phyloP scores from a whole-genome alignment of 2,888 invertebrate genomes.

The Branchellion lobata region DNA sequence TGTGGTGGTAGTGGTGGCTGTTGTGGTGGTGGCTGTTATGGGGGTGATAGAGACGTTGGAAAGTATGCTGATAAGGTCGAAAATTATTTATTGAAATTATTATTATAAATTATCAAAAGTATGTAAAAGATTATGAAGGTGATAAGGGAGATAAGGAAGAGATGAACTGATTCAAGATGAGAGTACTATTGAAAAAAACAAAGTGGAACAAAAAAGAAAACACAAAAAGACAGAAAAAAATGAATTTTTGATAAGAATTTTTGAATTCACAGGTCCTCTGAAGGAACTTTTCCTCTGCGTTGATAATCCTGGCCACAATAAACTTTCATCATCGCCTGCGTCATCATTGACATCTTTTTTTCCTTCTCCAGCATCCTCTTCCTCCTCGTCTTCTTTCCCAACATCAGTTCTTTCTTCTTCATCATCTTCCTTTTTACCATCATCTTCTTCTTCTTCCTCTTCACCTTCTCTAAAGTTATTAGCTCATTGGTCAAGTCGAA shows the following conservation, averaged over 20 bases:
- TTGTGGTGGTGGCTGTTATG: no score
- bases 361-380: background rate
- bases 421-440: background rate
- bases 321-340: background rate
- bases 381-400: background rate
- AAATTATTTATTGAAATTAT: background rate
- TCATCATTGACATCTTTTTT: background rate
- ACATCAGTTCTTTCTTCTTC: background rate
- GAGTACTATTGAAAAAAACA: no score
- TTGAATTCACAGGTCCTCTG: background rate
- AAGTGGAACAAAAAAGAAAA: no score
- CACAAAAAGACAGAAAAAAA: no score
- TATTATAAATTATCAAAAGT: background rate
- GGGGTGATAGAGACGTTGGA: no score
- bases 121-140: background rate
- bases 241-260: no score
- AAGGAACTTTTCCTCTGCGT: constrained; percentile 1
- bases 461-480: background rate
- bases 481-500: background rate
- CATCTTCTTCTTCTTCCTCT: background rate
- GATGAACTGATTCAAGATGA: no score
- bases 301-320: background rate
- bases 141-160: no score
- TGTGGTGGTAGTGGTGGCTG: no score
- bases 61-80: no score